phyloP scores from a whole-genome alignment of 1,140 invertebrate genomes.

The Dreissena polymorpha region DNA sequence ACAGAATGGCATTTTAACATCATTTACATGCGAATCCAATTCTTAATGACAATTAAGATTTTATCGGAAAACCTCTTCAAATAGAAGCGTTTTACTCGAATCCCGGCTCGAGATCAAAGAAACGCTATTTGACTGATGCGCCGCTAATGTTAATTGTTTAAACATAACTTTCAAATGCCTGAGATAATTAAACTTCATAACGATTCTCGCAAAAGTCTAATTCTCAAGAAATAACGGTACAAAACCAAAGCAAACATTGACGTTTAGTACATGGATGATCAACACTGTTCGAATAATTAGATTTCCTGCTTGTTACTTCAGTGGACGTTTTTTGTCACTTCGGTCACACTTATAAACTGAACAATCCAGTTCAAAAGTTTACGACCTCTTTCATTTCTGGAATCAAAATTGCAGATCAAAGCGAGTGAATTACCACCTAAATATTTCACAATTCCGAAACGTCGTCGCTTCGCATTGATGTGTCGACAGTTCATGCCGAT shows the following conservation, averaged over 20 bases:
- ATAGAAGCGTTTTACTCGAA: neutral
- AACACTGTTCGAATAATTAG: too few relatives aligned
- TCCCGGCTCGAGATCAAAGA: neutral
- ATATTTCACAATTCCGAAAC: conserved; percentile 7
- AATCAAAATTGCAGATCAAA: conserved; percentile 36
- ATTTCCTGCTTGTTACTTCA: too few relatives aligned
- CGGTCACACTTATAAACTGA: too few relatives aligned
- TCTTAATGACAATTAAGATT: conserved; percentile 4
- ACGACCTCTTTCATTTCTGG: conserved; percentile 28
- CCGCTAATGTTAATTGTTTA: conserved; percentile 5
- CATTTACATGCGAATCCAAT: neutral
- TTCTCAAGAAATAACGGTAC: too few relatives aligned
- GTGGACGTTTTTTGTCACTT: too few relatives aligned
- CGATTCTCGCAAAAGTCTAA: too few relatives aligned
- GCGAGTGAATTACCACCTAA: conserved; percentile 26
- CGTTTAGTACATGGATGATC: too few relatives aligned
- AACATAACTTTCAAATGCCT: conserved; percentile 4
- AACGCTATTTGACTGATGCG: neutral
- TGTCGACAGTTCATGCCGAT: neutral
- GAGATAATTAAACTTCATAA: neutral
- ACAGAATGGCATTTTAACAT: too few relatives aligned
- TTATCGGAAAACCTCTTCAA: neutral
- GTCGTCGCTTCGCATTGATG: neutral
- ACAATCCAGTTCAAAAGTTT: conserved; percentile 1
- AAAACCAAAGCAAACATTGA: too few relatives aligned